Evolutionary conservation across 30 jellyfish, hydroid and myxozoan species (phyloP), one percentile per base, ranked within the genome.

Genomic region (Chrysaora quinquecirrha): DNA sequence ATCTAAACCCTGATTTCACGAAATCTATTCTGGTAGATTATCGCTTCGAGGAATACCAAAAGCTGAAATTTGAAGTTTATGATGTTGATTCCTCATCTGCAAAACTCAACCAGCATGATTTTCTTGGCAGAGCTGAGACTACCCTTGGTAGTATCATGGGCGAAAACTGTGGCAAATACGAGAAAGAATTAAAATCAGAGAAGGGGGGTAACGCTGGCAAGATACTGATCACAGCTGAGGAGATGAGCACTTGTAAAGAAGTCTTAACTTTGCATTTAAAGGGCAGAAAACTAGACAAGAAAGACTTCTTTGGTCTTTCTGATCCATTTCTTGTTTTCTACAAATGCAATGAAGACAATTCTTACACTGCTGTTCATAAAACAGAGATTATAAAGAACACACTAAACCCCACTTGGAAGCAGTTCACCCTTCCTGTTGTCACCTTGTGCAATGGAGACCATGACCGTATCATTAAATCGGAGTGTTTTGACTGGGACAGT

Each of bases 401-500:
- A 22, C 65, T 87, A 48, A 94, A 88, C 58, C 99, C 99, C 1
- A 65, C 71, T 29, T 94, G 99, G 99, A 75, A 94, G 34, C 64
- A 25, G 24, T 65, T 94, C 70, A 48, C 69, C 4, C n/a, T 88
- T 35, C 91, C 96, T 0, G 78, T 67, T 34, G 82, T 71, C 24
- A 78, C 71, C 34, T 69, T 94, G 1, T 94, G 99, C 70, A 94
- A 94, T 76, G 97, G 97, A 0, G 99, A 94, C 75, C 34, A 62
- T 30, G 38, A 64, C 70, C 95, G 97, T 32, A 89, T 91, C 16
- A 87, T 94, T 1, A 78, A 82, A 63, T 48, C 84, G 21, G 97
- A 87, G 34, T 94, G 99, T 77, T 94, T 25, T 78, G 99, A 94
- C 79, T 87, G 99, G 97, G 97, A 88, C 73, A 77, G 90, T 34